These are phyloP conservation scores for Troides helena DNA, from an alignment of 2,888 invertebrate genomes.

Conservation along the genomic window DNA sequence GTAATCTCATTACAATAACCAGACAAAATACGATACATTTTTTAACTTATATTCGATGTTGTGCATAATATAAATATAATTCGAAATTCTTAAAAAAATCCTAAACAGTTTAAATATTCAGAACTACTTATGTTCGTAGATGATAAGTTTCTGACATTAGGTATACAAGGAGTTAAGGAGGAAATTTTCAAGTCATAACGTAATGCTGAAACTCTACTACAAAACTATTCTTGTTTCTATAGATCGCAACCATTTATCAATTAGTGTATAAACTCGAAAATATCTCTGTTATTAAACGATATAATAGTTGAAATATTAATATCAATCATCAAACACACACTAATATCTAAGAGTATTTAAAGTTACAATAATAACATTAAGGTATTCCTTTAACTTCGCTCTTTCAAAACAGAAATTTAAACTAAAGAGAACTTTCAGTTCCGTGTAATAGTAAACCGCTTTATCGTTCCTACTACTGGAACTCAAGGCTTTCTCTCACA, in stretches of 20 bases:
- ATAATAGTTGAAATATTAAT: not conserved
- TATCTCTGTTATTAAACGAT: not conserved
- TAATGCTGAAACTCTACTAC: no score
- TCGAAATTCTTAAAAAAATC: no score
- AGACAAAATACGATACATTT: not conserved
- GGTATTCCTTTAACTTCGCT: not conserved
- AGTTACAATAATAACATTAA: not conserved
- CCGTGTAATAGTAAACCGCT: not conserved
- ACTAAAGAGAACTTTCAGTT: not conserved
- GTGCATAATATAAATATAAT: not conserved
- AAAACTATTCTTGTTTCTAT: no score
- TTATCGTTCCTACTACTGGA: no score
- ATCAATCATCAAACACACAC: not conserved
- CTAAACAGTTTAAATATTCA: no score
- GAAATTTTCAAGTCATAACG: no score
- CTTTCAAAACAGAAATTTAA: not conserved
- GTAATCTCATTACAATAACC: slow-evolving; percentile 2
- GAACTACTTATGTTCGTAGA: no score
- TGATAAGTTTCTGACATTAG: no score
- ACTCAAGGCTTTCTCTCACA: no score
- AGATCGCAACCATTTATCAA: not conserved
- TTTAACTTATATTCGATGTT: not conserved
- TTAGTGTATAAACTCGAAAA: not conserved
- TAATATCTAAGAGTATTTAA: slow-evolving; percentile 9
- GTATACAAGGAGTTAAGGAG: no score